Evolutionary conservation across 2,113 vertebrate species (phyloP), one percentile per base, ranked within the genome.

Genomic region (Ptychochromis oligacanthus): DNA sequence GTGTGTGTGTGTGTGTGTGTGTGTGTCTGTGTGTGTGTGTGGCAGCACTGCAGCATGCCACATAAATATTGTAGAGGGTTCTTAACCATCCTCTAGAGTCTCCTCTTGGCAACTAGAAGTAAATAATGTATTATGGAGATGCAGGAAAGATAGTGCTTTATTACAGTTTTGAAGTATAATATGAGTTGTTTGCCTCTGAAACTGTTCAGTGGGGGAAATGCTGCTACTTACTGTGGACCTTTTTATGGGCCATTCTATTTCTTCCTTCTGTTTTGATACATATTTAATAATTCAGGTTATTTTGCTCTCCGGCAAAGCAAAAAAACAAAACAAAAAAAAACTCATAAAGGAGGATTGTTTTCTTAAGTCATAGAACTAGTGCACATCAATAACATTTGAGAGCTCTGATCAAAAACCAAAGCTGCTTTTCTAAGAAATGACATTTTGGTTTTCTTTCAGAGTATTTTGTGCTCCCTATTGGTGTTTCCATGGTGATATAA

Each of bases 11-110:
- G n/a, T n/a, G n/a, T n/a, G n/a, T n/a, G 49, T 80, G 61, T 81
- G 65, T 52, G 61, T 84, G 55, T 77, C 58, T 83, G 81, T 85
- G 82, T 81, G 74, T 80, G 60, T 64, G 36, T 65, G 62, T 43
- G 43, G 40, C 85, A 87, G 84, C 88, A 87, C 87, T 94, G 92
- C 91, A 91, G 87, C 78, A 80, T 83, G 77, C 87, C 80, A 91
- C 91, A 95, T 96, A 91, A 94, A 95, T 95, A 94, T 94, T 95
- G 89, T 86, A 95, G 92, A 87, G 87, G 88, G 82, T 92, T 95
- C 84, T 95, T 93, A 94, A 94, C 88, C 89, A 93, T 94, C 86
- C 95, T 94, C 95, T 56, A 75, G 95, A 95, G 94, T 89, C 88
- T 89, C 91, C 84, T 91, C 93, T 94, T 92, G 82, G 93, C 92